Percentiles rank a stretch among this genome's conserved stretches.
phyloP scores from a whole-genome alignment of 2,888 invertebrate genomes.

The Hemistola chrysoprasaria region DNA sequence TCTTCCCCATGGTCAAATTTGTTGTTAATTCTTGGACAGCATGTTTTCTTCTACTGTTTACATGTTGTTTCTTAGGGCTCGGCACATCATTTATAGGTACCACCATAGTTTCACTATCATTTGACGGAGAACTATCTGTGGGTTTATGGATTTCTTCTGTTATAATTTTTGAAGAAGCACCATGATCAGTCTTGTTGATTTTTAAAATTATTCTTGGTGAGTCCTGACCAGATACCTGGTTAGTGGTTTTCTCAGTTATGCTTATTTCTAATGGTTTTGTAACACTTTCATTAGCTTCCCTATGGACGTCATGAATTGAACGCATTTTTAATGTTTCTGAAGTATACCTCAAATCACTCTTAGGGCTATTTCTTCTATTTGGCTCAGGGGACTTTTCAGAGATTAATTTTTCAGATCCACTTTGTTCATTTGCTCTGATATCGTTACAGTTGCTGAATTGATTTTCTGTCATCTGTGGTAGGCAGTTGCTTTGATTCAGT shows the following conservation, averaged over 20 bases:
- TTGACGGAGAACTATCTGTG: conserved; percentile 41
- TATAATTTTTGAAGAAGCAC: conserved; percentile 73
- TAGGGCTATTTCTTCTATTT: too few relatives aligned
- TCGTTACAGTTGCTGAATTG: conserved; percentile 32
- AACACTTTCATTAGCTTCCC: conserved; percentile 53
- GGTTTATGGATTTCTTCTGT: conserved; percentile 64
- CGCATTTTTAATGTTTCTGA: conserved; percentile 35
- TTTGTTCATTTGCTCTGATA: conserved; percentile 25
- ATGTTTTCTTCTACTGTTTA: conserved; percentile 60
- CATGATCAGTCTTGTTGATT: conserved; percentile 84
- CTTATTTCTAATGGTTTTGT: conserved; percentile 76
- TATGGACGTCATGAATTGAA: conserved; percentile 48
- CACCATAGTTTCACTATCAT: conserved; percentile 51
- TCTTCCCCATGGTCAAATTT: conserved; percentile 59
- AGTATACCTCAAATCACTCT: conserved; percentile 39
- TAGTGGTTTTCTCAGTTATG: conserved; percentile 60
- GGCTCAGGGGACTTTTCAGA: conserved; percentile 28
- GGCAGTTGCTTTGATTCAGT: conserved; percentile 39
- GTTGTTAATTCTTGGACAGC: conserved; percentile 42
- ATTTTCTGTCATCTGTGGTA: conserved; percentile 33
- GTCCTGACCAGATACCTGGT: conserved; percentile 72
- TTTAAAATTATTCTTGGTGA: conserved; percentile 84
- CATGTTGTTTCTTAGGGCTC: conserved; percentile 50
- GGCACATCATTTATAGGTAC: conserved; percentile 52
- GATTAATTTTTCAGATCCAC: conserved; percentile 11